Percentiles rank a stretch among this genome's conserved stretches.
phyloP scores from a whole-genome alignment of 2,113 vertebrate species.

The Pangasianodon gigas region DNA sequence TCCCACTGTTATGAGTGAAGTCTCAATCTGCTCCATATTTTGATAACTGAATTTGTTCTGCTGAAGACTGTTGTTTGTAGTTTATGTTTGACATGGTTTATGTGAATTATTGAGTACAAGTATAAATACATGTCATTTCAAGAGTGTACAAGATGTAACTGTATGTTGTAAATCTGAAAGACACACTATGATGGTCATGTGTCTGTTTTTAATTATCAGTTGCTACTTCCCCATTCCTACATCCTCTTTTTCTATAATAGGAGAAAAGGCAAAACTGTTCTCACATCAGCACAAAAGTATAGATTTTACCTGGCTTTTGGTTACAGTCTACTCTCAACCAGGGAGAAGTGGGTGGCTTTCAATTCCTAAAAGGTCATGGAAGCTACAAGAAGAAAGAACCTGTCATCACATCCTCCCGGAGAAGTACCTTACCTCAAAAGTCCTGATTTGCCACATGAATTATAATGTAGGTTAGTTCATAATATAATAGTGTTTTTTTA shows the following conservation, averaged over 20 bases:
- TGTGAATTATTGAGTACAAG: neutral
- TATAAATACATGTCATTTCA: neutral
- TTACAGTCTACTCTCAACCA: neutral
- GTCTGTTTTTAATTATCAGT: neutral
- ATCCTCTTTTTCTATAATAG: neutral
- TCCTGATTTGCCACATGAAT: neutral
- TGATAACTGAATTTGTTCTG: neutral
- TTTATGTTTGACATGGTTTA: neutral
- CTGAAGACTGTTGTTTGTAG: neutral
- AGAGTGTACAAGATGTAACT: neutral
- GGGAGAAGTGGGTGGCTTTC: conserved; percentile 20
- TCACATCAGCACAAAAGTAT: conserved; percentile 5
- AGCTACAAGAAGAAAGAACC: neutral
- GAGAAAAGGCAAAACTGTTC: neutral
- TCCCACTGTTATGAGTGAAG: no score
- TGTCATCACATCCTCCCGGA: neutral
- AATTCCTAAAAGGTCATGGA: conserved; percentile 14
- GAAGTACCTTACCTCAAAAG: conserved; percentile 7
- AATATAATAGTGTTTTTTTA: neutral
- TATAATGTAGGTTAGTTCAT: neutral
- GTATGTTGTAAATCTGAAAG: neutral
- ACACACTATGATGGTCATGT: neutral
- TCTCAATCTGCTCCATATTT: neutral
- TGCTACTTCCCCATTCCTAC: neutral
- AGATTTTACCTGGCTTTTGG: neutral